A percentile compares a stretch with the other conserved stretches of the same genome.
These are phyloP conservation scores for Anseranas semipalmata DNA, from an alignment of 2,113 vertebrate species.

Conservation along the genomic window DNA sequence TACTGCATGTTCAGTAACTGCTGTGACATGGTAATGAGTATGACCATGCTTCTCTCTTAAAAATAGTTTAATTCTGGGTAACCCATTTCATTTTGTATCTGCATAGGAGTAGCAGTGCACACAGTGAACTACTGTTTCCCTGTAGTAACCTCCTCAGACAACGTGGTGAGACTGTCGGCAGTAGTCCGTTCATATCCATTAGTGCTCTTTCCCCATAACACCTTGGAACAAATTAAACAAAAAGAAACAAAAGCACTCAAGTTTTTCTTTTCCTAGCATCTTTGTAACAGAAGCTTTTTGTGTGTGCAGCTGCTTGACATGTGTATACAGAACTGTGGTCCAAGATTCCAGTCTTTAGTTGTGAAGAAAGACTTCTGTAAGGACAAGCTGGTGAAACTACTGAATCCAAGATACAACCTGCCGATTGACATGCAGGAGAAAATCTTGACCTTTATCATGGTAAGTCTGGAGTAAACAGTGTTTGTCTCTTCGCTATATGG, in stretches of 20 bases:
- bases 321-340: conserved; percentile 81
- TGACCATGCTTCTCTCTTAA: background rate
- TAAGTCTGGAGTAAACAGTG: conserved; percentile 43
- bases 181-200: background rate
- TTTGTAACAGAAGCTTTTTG: conserved; percentile 12
- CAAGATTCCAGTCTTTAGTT: conserved; percentile 78
- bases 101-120: background rate
- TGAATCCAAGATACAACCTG: conserved; percentile 79
- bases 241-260: background rate
- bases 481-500: background rate
- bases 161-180: background rate
- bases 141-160: background rate
- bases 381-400: conserved; percentile 77
- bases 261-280: background rate
- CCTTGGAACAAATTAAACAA: background rate
- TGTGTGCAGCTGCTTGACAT: conserved; percentile 79
- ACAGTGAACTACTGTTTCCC: background rate
- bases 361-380: conserved; percentile 84
- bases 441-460: conserved; percentile 81
- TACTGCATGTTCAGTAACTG: background rate
- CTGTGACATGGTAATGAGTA: background rate
- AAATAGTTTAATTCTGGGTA: background rate
- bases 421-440: conserved; percentile 78
- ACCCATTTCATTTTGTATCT: background rate
- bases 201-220: background rate